phyloP scores from a whole-genome alignment of 1,140 invertebrate species.

The Drosophila fuyamai region DNA sequence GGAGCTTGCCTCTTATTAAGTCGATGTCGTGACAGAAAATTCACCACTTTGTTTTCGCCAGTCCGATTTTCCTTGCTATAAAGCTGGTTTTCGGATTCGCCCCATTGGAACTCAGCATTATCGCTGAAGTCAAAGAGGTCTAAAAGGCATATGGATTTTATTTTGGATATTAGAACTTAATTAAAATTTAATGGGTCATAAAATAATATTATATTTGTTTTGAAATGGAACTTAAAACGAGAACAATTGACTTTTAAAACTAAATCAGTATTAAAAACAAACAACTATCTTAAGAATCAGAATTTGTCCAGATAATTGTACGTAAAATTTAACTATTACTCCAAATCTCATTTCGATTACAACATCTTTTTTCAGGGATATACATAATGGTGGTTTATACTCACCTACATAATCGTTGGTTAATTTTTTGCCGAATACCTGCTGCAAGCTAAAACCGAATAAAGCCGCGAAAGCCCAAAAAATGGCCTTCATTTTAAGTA shows the following conservation, averaged over 20 bases:
- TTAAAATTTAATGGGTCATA: too few species aligned
- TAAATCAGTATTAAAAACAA: too few species aligned
- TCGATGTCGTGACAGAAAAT: slow-evolving; percentile 66
- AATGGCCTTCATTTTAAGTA: slow-evolving; percentile 42
- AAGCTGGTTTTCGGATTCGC: slow-evolving; percentile 55
- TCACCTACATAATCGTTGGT: slow-evolving; percentile 51
- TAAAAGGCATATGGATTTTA: neutral
- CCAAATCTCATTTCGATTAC: too few species aligned
- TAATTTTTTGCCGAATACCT: slow-evolving; percentile 34
- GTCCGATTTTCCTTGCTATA: slow-evolving; percentile 27
- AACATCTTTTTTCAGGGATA: too few species aligned
- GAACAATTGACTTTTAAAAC: too few species aligned
- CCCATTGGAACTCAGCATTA: slow-evolving; percentile 80
- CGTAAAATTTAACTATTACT: too few species aligned
- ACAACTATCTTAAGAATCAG: too few species aligned
- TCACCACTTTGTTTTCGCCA: slow-evolving; percentile 20
- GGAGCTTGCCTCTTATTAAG: slow-evolving; percentile 64
- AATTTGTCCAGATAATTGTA: too few species aligned
- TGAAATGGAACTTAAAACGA: too few species aligned
- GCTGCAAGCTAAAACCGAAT: slow-evolving; percentile 4
- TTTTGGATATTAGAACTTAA: too few species aligned
- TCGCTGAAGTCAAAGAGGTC: slow-evolving; percentile 74
- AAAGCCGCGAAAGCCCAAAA: slow-evolving; percentile 21
- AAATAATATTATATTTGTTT: too few species aligned
- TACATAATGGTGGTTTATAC: neutral